Evolutionary conservation across 2,888 invertebrate species (phyloP), one percentile per base, ranked within the genome.

Genomic region (Amiota minor): DNA sequence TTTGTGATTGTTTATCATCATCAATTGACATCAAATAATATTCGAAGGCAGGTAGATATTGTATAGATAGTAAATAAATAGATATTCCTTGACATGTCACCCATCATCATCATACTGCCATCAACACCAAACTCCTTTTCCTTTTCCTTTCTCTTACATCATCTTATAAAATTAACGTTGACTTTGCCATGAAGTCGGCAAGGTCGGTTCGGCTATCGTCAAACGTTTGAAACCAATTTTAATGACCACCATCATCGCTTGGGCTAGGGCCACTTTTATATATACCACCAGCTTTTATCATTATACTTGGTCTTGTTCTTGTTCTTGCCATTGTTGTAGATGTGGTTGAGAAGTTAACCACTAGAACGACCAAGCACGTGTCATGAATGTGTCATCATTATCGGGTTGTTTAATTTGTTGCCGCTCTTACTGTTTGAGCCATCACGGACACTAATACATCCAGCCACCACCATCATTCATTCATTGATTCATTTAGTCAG

Each of bases 171-270:
- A 76, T 71, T 78, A 73, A 70, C 80, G 73, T 67, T 65, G 78
- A 78, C 78, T 79, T 78, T 78, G 77, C 74, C 77, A 69, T 74
- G 75, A 69, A 49, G 70, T 23, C 73, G 56, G 74, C 75, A 76
- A 78, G 79, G 79, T 75, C 80, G 75, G 53, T 16, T 14, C n/a
- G 53, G 8, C 1, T 16, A 8, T 35, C 35, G 35, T 6, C 35
- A 35, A 35, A 6, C 35, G 35, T 35, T 35, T 35, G 35, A 35
- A 35, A 35, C 4, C 35, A 35, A 35, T 35, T 35, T 35, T 35
- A 8, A 35, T 35, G 35, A 4, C 35, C 35, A 35, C 2, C 35
- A 35, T 35, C 35, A 35, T 35, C 4, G 23, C 23, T 23, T 23
- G 23, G 23, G 23, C 23, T 3, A 23, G 23, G 3, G 35, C 35